These are phyloP conservation scores for Argyrosomus japonicus DNA, from an alignment of 2,113 vertebrate species.

Conservation along the genomic window DNA sequence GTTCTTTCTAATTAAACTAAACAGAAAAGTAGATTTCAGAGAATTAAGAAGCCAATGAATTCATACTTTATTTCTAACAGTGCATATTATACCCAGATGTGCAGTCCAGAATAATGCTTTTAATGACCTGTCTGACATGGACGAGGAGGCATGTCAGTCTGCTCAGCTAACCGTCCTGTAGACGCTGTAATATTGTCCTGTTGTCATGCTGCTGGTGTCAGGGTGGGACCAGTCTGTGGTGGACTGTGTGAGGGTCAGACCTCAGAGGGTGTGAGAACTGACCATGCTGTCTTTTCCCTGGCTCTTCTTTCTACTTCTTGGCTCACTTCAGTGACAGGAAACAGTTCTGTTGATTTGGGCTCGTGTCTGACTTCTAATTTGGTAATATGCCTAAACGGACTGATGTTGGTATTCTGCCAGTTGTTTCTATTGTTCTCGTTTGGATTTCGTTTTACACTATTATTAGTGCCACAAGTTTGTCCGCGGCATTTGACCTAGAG, in stretches of 20 bases:
- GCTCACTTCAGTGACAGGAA: slow-evolving; percentile 36
- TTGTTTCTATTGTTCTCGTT: slow-evolving; percentile 8
- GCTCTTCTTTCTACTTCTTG: slow-evolving; percentile 45
- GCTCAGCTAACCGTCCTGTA: background rate
- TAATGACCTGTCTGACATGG: background rate
- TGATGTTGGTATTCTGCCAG: background rate
- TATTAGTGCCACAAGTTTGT: background rate
- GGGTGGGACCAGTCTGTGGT: background rate
- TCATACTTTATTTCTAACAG: background rate
- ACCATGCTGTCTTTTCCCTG: slow-evolving; percentile 56
- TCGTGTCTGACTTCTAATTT: slow-evolving; percentile 1
- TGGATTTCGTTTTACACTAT: background rate
- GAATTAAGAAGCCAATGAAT: background rate
- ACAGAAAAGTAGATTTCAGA: background rate
- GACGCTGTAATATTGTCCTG: background rate
- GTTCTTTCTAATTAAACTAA: too few species aligned
- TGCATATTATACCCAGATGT: background rate
- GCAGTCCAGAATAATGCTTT: background rate
- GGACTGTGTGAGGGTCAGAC: slow-evolving; percentile 20
- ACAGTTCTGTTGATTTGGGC: slow-evolving; percentile 23
- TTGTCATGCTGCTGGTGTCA: background rate
- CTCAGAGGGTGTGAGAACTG: slow-evolving; percentile 57
- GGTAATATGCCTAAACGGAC: background rate
- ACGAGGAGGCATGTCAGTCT: too few species aligned
- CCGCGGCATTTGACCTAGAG: background rate